phyloP scores from a whole-genome alignment of 2,888 invertebrate species.

The Sturmia bella region DNA sequence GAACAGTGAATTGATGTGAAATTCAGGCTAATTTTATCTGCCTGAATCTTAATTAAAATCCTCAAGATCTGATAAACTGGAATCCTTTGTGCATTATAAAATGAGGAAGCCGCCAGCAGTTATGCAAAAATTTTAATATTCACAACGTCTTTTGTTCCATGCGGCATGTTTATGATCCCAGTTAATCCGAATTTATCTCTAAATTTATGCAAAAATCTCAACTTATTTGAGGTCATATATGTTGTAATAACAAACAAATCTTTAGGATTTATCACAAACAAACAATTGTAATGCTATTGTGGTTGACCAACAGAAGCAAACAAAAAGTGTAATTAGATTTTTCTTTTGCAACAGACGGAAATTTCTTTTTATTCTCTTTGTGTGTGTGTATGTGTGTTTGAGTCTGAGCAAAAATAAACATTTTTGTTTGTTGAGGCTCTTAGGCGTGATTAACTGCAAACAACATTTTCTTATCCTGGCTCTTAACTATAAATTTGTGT shows the following conservation, averaged over 20 bases:
- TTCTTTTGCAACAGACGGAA: background rate
- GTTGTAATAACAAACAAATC: slow-evolving; percentile 16
- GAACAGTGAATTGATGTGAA: background rate
- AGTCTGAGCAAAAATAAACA: slow-evolving; percentile 9
- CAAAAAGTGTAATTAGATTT: background rate
- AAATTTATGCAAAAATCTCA: slow-evolving; percentile 47
- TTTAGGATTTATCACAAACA: slow-evolving; percentile 53
- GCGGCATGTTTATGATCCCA: slow-evolving; percentile 20
- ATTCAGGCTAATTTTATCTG: too few species aligned
- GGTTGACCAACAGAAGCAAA: slow-evolving; percentile 40
- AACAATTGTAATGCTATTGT: slow-evolving; percentile 51
- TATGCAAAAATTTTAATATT: slow-evolving; percentile 42
- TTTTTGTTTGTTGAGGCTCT: slow-evolving; percentile 19
- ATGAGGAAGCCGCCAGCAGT: slow-evolving; percentile 36
- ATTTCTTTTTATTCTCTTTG: background rate
- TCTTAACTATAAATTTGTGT: slow-evolving; percentile 12
- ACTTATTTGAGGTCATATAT: slow-evolving; percentile 45
- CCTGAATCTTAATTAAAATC: slow-evolving; percentile 32
- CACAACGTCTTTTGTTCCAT: background rate
- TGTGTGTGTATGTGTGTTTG: slow-evolving; percentile 9
- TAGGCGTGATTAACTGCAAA: slow-evolving; percentile 55
- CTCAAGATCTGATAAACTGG: slow-evolving; percentile 59
- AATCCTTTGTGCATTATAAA: slow-evolving; percentile 3
- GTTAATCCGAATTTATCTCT: slow-evolving; percentile 51
- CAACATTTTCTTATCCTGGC: slow-evolving; percentile 20